A percentile compares a stretch with the other conserved stretches of the same genome.
Conservation (phyloP, 2,113 vertebrate genomes). For the Saccopteryx bilineata region DNA sequence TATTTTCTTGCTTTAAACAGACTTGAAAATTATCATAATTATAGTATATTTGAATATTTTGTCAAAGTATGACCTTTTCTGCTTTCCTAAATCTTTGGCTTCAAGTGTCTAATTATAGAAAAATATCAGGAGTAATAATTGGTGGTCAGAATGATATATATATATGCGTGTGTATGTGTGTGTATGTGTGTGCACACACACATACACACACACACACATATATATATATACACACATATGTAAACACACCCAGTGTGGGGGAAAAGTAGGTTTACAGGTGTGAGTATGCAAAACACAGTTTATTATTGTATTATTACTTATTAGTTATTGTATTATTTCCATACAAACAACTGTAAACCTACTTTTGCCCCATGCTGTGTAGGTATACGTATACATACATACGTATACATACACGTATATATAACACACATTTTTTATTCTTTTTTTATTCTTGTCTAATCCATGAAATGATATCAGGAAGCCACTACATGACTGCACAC, state of each 20-base stretch:
- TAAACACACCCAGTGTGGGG: background rate
- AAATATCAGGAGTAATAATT: background rate
- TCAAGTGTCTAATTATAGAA: constrained; percentile 43
- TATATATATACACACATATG: too few species aligned
- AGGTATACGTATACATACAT: too few species aligned
- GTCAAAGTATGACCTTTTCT: background rate
- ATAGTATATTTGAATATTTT: background rate
- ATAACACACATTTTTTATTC: background rate
- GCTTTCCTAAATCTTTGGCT: constrained; percentile 74
- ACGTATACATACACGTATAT: too few species aligned
- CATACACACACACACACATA: too few species aligned
- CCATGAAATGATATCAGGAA: constrained; percentile 56
- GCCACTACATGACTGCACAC: constrained; percentile 49
- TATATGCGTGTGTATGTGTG: too few species aligned
- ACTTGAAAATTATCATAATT: constrained; percentile 8
- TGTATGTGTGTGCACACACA: too few species aligned
- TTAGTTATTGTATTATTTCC: background rate
- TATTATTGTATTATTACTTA: background rate
- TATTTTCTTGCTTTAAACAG: constrained; percentile 1
- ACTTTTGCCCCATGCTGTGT: background rate
- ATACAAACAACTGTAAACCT: background rate
- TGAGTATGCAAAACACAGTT: background rate
- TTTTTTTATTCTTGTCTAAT: background rate
- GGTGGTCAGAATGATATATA: background rate
- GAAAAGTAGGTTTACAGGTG: background rate